A percentile compares a stretch with the other conserved stretches of the same genome.
Conservation (phyloP, 1,140 invertebrate genomes). For the Drosophila punjabiensis region DNA sequence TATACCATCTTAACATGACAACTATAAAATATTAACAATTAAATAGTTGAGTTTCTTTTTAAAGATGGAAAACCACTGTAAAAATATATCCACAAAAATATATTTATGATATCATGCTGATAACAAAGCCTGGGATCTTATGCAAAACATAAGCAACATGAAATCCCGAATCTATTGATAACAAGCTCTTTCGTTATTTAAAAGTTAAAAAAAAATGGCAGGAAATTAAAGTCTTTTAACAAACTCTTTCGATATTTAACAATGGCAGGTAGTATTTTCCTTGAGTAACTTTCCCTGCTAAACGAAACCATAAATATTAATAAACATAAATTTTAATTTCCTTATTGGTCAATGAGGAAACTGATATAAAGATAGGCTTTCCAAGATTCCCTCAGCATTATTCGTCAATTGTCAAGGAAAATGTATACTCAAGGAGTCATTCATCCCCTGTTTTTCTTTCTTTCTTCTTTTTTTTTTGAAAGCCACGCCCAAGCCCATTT, state of each 20-base stretch:
- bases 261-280: too few relatives aligned
- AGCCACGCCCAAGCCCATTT: constrained; percentile 58
- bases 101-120: constrained; percentile 10
- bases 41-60: too few relatives aligned
- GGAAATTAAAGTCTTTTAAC: background rate
- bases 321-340: constrained; percentile 62
- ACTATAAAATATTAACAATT: background rate
- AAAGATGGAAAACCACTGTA: background rate
- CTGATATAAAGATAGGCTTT: constrained; percentile 36
- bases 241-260: too few relatives aligned
- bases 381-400: constrained; percentile 2
- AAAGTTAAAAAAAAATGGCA: too few relatives aligned
- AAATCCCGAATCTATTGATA: constrained; percentile 15
- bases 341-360: constrained; percentile 12
- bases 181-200: background rate
- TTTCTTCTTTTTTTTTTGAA: background rate
- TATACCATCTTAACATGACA: too few relatives aligned
- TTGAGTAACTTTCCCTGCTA: background rate
- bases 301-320: constrained; percentile 52
- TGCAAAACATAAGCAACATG: constrained; percentile 15
- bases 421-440: constrained; percentile 24
- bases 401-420: constrained; percentile 56
- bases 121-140: background rate
- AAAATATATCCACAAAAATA: background rate
- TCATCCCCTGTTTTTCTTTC: constrained; percentile 39